Evolutionary conservation across 2,797 vertebrate genomes (phyloP).

Genomic region (Sebastes baramenuke): DNA sequence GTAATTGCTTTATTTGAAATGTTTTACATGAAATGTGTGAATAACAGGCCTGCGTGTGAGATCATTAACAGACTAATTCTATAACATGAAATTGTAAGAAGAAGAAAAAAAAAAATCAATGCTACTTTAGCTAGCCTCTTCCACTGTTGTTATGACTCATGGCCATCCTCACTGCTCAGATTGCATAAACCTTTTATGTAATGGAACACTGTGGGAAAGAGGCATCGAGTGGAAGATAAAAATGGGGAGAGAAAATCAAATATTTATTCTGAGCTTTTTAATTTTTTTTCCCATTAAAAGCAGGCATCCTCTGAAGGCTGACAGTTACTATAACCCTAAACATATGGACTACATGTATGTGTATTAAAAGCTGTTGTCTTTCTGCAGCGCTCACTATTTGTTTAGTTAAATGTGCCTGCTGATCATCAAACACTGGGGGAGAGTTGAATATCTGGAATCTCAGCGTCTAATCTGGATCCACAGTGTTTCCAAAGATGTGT

Average conservation of each 20-base stretch:
- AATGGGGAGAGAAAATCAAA: constrained; percentile 83
- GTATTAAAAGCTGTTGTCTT: constrained; percentile 10
- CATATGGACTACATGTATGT: constrained; percentile 19
- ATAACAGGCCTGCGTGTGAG: background rate
- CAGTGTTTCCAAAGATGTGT: constrained; percentile 50
- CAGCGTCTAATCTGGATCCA: constrained; percentile 59
- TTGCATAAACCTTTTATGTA: constrained; percentile 87
- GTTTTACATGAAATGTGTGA: constrained; percentile 31
- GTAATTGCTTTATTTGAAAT: constrained; percentile 12
- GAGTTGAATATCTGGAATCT: constrained; percentile 54
- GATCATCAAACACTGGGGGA: constrained; percentile 51
- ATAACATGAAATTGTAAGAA: constrained; percentile 33
- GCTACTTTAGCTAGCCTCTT: constrained; percentile 66
- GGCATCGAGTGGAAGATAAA: constrained; percentile 79
- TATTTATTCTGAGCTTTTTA: constrained; percentile 80
- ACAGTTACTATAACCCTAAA: constrained; percentile 37
- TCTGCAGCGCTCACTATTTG: constrained; percentile 12
- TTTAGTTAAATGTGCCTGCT: constrained; percentile 41
- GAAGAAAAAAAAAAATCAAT: constrained; percentile 63
- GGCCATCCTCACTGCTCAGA: constrained; percentile 76
- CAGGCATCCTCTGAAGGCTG: constrained; percentile 25
- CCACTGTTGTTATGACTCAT: constrained; percentile 81
- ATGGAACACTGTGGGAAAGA: constrained; percentile 82
- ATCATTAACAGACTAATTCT: constrained; percentile 41
- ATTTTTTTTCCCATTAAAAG: constrained; percentile 60